These are phyloP conservation scores for Bursaphelenchus okinawaensis DNA, from an alignment of 2,888 invertebrate species.

Conservation along the genomic window DNA sequence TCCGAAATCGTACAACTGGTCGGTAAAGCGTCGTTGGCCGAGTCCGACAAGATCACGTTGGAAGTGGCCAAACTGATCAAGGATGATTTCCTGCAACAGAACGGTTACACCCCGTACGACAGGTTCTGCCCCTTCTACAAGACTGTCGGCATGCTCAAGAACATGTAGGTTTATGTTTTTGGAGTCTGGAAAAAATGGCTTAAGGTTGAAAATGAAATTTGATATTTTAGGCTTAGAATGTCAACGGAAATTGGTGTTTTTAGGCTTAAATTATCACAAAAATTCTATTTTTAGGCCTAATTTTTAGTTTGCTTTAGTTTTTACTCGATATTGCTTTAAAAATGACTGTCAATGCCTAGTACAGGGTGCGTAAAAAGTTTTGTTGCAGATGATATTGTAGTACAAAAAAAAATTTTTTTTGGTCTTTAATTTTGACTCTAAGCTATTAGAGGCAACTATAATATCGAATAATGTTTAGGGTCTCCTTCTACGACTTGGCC, in stretches of 20 bases:
- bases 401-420: not conserved
- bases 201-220: too few relatives aligned
- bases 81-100: constrained; percentile 98
- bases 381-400: constrained; percentile 16
- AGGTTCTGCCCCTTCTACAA: constrained; percentile 99
- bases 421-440: not conserved
- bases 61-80: constrained; percentile 78
- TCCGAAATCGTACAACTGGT: constrained; percentile 96
- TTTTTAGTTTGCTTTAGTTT: too few relatives aligned
- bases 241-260: too few relatives aligned
- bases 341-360: not conserved
- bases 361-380: too few relatives aligned
- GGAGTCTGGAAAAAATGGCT: too few relatives aligned
- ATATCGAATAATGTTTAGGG: constrained; percentile 59
- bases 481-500: constrained; percentile 95
- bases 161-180: constrained; percentile 71
- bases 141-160: constrained; percentile 95
- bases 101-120: constrained; percentile 71
- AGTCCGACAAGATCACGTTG: constrained; percentile 96
- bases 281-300: too few relatives aligned
- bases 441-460: not conserved
- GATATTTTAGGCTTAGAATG: too few relatives aligned
- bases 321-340: not conserved
- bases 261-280: too few relatives aligned
- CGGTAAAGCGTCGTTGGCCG: constrained; percentile 83